These are phyloP conservation scores for Drosophila ambigua DNA, from an alignment of 1,140 invertebrate species.

Conservation along the genomic window DNA sequence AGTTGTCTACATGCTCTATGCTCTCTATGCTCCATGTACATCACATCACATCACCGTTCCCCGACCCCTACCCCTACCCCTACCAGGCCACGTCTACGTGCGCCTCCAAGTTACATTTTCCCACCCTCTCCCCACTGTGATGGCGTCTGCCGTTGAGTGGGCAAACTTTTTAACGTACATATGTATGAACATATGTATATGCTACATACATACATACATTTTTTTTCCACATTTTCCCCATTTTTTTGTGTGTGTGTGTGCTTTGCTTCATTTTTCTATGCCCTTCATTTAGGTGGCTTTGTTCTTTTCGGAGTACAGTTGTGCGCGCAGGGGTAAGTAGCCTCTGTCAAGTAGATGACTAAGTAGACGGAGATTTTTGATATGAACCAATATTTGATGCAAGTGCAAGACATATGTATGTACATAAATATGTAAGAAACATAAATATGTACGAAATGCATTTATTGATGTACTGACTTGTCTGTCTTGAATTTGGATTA, in stretches of 20 bases:
- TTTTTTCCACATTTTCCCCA: slow-evolving; percentile 19
- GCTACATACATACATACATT: slow-evolving; percentile 15
- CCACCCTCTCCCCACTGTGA: slow-evolving; percentile 1
- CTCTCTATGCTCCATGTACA: slow-evolving; percentile 35
- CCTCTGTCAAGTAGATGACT: slow-evolving; percentile 23
- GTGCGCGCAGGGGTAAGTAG: slow-evolving; percentile 67
- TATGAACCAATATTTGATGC: slow-evolving; percentile 2
- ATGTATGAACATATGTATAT: slow-evolving; percentile 27
- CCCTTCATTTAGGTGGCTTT: slow-evolving; percentile 76
- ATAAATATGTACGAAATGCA: too few species aligned
- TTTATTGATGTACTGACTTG: too few species aligned
- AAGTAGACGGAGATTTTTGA: slow-evolving; percentile 40
- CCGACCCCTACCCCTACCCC: slow-evolving; percentile 4
- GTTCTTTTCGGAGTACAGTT: slow-evolving; percentile 77
- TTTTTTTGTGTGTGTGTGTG: slow-evolving; percentile 34
- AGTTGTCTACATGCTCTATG: slow-evolving; percentile 73
- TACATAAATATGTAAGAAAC: too few species aligned
- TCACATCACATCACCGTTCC: slow-evolving; percentile 21
- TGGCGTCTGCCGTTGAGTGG: slow-evolving; percentile 73
- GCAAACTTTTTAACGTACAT: slow-evolving; percentile 63
- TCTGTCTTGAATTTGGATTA: too few species aligned
- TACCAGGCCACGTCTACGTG: slow-evolving; percentile 13
- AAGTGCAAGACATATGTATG: too few species aligned
- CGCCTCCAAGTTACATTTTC: slow-evolving; percentile 35
- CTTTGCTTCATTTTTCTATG: slow-evolving; percentile 69